A percentile compares a stretch with the other conserved stretches of the same genome.
phyloP scores from a whole-genome alignment of 1,140 invertebrate genomes.

The Hylaeus anthracinus region DNA sequence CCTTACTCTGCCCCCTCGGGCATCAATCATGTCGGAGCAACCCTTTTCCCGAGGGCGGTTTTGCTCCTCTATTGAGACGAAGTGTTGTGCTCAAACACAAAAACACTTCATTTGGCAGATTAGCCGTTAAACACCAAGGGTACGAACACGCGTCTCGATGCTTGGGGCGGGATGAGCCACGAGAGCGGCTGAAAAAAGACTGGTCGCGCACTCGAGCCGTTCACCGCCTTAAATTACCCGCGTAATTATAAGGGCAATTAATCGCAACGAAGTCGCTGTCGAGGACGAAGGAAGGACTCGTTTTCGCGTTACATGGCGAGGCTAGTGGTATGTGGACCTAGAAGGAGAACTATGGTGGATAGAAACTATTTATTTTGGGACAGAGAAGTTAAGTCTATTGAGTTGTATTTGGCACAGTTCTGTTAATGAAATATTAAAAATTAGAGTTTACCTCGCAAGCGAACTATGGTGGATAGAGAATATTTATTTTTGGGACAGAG shows the following conservation, averaged over 20 bases:
- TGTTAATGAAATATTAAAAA: too few species aligned
- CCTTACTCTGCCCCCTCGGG: slow-evolving; percentile 72
- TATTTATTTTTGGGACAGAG: too few species aligned
- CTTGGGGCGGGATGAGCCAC: slow-evolving; percentile 33
- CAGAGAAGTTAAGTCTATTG: too few species aligned
- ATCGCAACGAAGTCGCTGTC: slow-evolving; percentile 28
- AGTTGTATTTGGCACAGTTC: too few species aligned
- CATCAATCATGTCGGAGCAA: slow-evolving; percentile 81
- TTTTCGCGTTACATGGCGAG: slow-evolving; percentile 4
- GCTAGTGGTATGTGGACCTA: neutral
- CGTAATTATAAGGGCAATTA: slow-evolving; percentile 50
- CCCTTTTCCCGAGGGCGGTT: slow-evolving; percentile 80
- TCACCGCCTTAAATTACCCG: slow-evolving; percentile 36
- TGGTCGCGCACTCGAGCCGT: slow-evolving; percentile 14
- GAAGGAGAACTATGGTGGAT: too few species aligned
- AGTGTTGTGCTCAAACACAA: slow-evolving; percentile 82
- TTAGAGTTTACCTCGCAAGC: too few species aligned
- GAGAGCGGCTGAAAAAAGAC: slow-evolving; percentile 46
- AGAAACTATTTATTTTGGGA: too few species aligned
- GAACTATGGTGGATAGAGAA: too few species aligned
- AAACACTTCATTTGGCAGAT: slow-evolving; percentile 82
- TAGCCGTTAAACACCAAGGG: slow-evolving; percentile 80
- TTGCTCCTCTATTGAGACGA: slow-evolving; percentile 78
- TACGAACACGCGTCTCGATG: slow-evolving; percentile 32
- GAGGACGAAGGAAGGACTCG: slow-evolving; percentile 23